Conservation (phyloP, 2,797 vertebrate species). For the Coregonus sp. region DNA sequence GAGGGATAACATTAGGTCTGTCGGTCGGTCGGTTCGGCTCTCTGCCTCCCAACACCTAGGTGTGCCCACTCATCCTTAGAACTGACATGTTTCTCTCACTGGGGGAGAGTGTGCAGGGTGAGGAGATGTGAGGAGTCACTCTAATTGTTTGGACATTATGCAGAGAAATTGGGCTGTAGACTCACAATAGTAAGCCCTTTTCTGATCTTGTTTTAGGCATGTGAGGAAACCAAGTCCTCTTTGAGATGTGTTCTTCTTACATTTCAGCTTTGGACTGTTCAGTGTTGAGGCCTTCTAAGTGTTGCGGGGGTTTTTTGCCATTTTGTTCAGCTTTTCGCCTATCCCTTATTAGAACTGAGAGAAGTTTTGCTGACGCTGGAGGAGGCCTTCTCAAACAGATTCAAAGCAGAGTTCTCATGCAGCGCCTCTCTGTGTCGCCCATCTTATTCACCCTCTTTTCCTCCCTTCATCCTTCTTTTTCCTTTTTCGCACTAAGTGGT, state of each 20-base stretch:
- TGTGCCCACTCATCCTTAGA: conserved; percentile 42
- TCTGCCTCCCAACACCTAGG: background rate
- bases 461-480: background rate
- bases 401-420: background rate
- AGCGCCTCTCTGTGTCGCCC: background rate
- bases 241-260: background rate
- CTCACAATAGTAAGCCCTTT: conserved; percentile 35
- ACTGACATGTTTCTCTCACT: conserved; percentile 33
- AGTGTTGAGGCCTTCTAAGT: background rate
- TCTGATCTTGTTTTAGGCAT: background rate
- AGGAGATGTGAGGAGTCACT: background rate
- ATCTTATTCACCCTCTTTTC: background rate
- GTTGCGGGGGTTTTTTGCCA: background rate
- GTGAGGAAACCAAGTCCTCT: background rate
- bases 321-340: background rate
- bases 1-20: background rate
- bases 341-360: background rate
- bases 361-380: background rate
- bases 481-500: conserved; percentile 10
- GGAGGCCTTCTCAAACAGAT: background rate
- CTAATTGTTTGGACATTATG: background rate
- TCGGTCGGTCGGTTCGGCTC: background rate
- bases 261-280: background rate
- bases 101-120: background rate
- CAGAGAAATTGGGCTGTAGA: conserved; percentile 4